These are phyloP conservation scores for Argyrosomus japonicus DNA, from an alignment of 2,113 vertebrate genomes.

Conservation along the genomic window DNA sequence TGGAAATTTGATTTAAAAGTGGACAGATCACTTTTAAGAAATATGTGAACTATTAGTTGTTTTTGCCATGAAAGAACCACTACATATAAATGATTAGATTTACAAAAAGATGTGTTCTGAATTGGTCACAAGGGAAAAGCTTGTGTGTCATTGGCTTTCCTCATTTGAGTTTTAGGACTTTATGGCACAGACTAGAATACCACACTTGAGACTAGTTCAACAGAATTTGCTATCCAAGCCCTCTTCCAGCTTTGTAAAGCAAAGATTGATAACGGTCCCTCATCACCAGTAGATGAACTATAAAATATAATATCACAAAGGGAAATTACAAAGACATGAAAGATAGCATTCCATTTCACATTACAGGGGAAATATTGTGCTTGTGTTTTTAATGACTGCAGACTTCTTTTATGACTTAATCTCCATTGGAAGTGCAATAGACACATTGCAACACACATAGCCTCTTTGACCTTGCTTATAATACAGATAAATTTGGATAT, in stretches of 20 bases:
- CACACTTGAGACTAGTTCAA: slow-evolving; percentile 60
- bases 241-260: slow-evolving; percentile 42
- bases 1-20: neutral
- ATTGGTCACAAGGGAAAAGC: slow-evolving; percentile 42
- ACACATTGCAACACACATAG: neutral
- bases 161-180: slow-evolving; percentile 54
- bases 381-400: slow-evolving; percentile 42
- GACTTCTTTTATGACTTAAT: slow-evolving; percentile 39
- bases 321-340: slow-evolving; percentile 44
- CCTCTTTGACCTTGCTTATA: slow-evolving; percentile 23
- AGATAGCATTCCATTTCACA: slow-evolving; percentile 48
- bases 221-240: slow-evolving; percentile 36
- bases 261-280: slow-evolving; percentile 57
- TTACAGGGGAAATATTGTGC: slow-evolving; percentile 38
- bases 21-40: neutral
- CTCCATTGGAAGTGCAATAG: slow-evolving; percentile 5
- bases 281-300: slow-evolving; percentile 55
- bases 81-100: slow-evolving; percentile 31
- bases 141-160: slow-evolving; percentile 24
- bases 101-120: slow-evolving; percentile 4
- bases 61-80: slow-evolving; percentile 7
- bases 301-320: slow-evolving; percentile 60
- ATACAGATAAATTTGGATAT: slow-evolving; percentile 14
- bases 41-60: neutral
- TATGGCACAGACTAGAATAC: slow-evolving; percentile 41